phyloP scores from a whole-genome alignment of 2,888 invertebrate species.

The Subacronicta megacephala region DNA sequence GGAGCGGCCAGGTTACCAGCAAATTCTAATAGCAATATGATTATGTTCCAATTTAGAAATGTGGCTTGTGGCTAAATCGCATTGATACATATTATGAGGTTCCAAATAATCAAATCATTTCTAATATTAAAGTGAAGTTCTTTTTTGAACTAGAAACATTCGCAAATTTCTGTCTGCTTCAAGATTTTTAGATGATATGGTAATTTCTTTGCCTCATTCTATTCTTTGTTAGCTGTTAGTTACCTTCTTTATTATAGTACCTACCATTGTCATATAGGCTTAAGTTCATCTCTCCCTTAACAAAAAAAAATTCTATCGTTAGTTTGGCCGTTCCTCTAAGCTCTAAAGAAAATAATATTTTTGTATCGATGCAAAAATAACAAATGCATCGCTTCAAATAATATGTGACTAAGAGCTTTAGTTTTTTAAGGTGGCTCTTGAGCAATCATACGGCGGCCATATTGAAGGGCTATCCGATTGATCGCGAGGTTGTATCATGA shows the following conservation, averaged over 20 bases:
- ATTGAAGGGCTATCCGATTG: slow-evolving; percentile 12
- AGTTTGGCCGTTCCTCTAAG: slow-evolving; percentile 25
- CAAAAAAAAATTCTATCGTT: background rate
- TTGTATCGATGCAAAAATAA: slow-evolving; percentile 1
- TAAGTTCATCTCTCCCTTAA: too few relatives aligned
- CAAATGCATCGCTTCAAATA: slow-evolving; percentile 2
- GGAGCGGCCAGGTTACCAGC: slow-evolving; percentile 28
- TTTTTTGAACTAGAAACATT: too few relatives aligned
- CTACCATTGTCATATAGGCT: too few relatives aligned
- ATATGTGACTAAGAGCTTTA: slow-evolving; percentile 14
- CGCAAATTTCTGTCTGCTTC: too few relatives aligned
- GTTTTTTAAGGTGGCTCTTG: slow-evolving; percentile 12
- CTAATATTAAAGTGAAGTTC: too few relatives aligned
- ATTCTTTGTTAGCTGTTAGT: too few relatives aligned
- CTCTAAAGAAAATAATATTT: slow-evolving; percentile 4
- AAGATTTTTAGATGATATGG: too few relatives aligned
- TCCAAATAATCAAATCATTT: too few relatives aligned
- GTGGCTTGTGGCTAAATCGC: too few relatives aligned
- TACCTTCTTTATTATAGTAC: too few relatives aligned
- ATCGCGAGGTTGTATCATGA: slow-evolving; percentile 6
- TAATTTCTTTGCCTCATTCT: too few relatives aligned
- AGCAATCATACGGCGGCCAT: slow-evolving; percentile 11
- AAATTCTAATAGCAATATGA: background rate
- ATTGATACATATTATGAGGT: too few relatives aligned
- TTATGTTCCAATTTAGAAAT: background rate